Evolutionary conservation across 1,140 invertebrate species (phyloP).

Genomic region (Uloborus diversus): DNA sequence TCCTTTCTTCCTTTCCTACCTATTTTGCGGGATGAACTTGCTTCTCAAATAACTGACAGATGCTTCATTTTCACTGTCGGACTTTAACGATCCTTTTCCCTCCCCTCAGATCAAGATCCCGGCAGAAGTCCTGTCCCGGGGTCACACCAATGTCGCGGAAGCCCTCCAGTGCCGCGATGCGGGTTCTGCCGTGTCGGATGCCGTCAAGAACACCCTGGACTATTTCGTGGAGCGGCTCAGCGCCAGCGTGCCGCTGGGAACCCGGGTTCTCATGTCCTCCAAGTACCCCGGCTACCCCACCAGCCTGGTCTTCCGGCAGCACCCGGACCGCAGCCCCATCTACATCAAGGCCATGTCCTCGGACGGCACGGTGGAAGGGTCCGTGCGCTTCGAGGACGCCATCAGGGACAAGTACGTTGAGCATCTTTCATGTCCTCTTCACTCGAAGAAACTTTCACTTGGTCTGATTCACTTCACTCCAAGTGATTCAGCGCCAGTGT

Average conservation of each 20-base stretch:
- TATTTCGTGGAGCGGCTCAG: conserved; percentile 17
- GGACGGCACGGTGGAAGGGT: conserved; percentile 29
- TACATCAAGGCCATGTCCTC: conserved; percentile 18
- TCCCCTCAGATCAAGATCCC: conserved; percentile 23
- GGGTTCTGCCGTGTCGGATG: conserved; percentile 6
- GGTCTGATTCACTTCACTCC: too few species aligned
- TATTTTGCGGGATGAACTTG: too few species aligned
- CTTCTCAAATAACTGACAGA: too few species aligned
- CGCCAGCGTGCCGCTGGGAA: conserved; percentile 17
- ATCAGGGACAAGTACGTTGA: conserved; percentile 14
- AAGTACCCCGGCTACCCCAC: conserved; percentile 25
- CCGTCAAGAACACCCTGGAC: neutral
- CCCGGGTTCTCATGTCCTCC: conserved; percentile 2
- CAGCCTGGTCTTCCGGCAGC: conserved; percentile 34
- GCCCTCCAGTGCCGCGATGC: conserved; percentile 11
- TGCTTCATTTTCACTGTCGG: too few species aligned
- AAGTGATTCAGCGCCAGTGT: too few species aligned
- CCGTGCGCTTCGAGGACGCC: conserved; percentile 35
- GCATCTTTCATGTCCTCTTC: neutral
- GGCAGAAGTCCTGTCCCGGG: conserved; percentile 18
- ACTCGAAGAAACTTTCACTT: too few species aligned
- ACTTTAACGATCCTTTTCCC: neutral
- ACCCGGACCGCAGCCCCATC: conserved; percentile 7
- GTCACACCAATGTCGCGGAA: conserved; percentile 28
- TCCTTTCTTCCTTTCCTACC: too few species aligned